Conservation (phyloP, 2,888 invertebrate species). For the Neoitamus cyanurus region DNA sequence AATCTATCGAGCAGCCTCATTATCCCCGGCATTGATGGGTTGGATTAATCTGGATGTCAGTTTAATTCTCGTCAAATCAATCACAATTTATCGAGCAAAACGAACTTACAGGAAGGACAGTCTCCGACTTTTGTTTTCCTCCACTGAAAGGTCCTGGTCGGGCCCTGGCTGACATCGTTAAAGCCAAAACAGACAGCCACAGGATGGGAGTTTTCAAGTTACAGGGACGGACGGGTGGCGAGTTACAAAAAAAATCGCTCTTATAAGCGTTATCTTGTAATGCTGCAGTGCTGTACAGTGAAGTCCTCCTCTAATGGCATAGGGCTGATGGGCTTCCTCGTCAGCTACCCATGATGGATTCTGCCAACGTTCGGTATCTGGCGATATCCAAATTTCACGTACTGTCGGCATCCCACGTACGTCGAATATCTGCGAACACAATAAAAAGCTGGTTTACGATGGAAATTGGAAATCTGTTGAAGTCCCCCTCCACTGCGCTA, state of each 20-base stretch:
- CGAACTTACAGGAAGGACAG: neutral
- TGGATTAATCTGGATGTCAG: neutral
- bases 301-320: neutral
- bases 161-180: neutral
- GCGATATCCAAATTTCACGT: slow-evolving; percentile 9
- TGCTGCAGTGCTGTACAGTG: neutral
- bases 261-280: neutral
- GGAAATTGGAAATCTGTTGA: slow-evolving; percentile 24
- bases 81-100: slow-evolving; percentile 22
- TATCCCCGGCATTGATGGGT: neutral
- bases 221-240: neutral
- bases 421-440: neutral
- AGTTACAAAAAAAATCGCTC: slow-evolving; percentile 4
- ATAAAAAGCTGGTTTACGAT: slow-evolving; percentile 10
- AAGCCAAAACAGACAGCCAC: neutral
- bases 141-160: neutral
- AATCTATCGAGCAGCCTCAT: slow-evolving; percentile 3
- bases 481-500: neutral
- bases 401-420: neutral
- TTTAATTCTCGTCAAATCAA: slow-evolving; percentile 7
- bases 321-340: neutral
- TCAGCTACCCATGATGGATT: neutral
- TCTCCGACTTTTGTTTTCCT: neutral
- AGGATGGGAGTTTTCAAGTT: neutral
- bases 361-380: neutral